These are phyloP conservation scores for Ctenopoma multispine DNA, from an alignment of 2,797 vertebrate species.

Conservation along the genomic window DNA sequence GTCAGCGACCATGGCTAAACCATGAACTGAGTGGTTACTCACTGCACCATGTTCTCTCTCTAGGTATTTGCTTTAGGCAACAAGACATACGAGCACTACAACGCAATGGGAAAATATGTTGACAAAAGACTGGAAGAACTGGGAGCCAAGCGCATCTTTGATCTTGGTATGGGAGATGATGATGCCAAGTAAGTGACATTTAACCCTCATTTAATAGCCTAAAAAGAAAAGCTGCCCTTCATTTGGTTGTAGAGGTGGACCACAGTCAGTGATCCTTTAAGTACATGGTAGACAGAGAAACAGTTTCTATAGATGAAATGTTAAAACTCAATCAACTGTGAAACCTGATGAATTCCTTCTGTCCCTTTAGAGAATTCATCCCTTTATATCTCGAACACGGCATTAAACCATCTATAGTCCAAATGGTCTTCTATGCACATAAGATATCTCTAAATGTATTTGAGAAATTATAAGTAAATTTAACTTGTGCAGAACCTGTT, in stretches of 20 bases:
- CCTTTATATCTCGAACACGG: not conserved
- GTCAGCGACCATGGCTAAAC: not conserved
- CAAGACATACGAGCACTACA: slow-evolving; percentile 98
- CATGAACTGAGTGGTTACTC: not conserved
- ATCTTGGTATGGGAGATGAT: slow-evolving; percentile 94
- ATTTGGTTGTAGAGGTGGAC: not conserved
- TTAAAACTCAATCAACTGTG: not conserved
- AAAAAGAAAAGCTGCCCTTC: not conserved
- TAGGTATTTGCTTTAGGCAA: slow-evolving; percentile 98
- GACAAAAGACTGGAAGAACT: slow-evolving; percentile 94
- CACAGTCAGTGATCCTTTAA: not conserved
- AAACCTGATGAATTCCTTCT: not conserved
- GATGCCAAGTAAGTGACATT: slow-evolving; percentile 93
- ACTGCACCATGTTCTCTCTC: slow-evolving; percentile 34
- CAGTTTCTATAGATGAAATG: not conserved
- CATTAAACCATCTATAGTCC: too few species aligned
- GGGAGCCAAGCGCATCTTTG: slow-evolving; percentile 93
- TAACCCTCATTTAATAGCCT: not conserved
- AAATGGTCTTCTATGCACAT: too few species aligned
- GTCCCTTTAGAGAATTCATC: not conserved
- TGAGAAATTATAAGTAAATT: not conserved
- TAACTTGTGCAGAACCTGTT: not conserved
- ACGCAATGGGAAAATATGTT: slow-evolving; percentile 96
- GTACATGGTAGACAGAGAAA: not conserved
- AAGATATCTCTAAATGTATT: not conserved